A percentile compares a stretch with the other conserved stretches of the same genome.
Evolutionary conservation across 2,888 invertebrate species (phyloP).

Genomic region (Hemistola chrysoprasaria): DNA sequence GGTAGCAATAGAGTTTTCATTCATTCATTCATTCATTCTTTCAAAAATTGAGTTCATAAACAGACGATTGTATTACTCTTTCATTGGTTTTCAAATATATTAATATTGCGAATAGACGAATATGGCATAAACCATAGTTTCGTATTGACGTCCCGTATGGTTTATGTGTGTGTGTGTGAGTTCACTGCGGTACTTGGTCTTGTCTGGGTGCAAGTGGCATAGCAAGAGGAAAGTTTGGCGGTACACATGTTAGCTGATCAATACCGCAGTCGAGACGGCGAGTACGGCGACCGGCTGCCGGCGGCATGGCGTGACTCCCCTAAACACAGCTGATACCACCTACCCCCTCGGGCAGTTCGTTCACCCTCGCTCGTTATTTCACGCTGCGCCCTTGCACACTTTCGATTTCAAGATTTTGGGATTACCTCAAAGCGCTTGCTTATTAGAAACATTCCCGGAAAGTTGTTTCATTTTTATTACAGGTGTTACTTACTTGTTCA

Average conservation of each 20-base stretch:
- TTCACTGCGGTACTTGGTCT: not conserved
- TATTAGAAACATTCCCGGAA: slow-evolving; percentile 34
- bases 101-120: slow-evolving; percentile 33
- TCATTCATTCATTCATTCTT: no score
- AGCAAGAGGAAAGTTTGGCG: slow-evolving; percentile 37
- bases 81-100: slow-evolving; percentile 29
- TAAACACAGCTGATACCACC: slow-evolving; percentile 77
- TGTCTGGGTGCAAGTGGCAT: slow-evolving; percentile 25
- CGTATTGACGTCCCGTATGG: slow-evolving; percentile 3
- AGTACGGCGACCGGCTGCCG: slow-evolving; percentile 75
- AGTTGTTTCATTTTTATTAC: slow-evolving; percentile 4
- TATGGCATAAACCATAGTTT: no score
- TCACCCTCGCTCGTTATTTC: slow-evolving; percentile 59
- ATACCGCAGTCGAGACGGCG: slow-evolving; percentile 79
- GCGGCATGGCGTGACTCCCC: slow-evolving; percentile 68
- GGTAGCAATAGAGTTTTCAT: no score
- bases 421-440: slow-evolving; percentile 34
- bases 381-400: slow-evolving; percentile 51
- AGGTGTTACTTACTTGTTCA: no score
- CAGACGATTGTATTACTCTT: slow-evolving; percentile 10
- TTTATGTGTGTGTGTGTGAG: slow-evolving; percentile 1
- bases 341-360: slow-evolving; percentile 59
- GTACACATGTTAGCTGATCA: slow-evolving; percentile 73
- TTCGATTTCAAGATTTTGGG: slow-evolving; percentile 45
- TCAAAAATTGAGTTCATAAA: slow-evolving; percentile 24